Percentiles rank a stretch among this genome's conserved stretches.
Conservation (phyloP, 1,140 invertebrate genomes). For the Neoseiulus cucumeris region DNA sequence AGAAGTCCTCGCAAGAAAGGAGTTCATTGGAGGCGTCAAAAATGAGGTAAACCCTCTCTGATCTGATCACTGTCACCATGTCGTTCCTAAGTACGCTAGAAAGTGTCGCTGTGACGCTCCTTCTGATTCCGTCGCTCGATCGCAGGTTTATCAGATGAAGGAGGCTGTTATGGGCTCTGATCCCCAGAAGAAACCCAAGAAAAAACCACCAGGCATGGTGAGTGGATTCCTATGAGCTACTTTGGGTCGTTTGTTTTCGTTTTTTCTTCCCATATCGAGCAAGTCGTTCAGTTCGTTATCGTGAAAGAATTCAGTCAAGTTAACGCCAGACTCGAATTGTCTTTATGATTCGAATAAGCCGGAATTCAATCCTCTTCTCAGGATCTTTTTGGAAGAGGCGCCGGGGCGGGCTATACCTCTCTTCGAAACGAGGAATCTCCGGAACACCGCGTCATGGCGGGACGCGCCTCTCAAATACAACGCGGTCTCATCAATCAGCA, state of each 20-base stretch:
- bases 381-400: slow-evolving; percentile 3
- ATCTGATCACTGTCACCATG: too few relatives aligned
- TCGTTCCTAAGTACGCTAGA: too few relatives aligned
- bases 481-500: not conserved
- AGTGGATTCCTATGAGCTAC: too few relatives aligned
- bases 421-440: not conserved
- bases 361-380: not conserved
- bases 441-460: not conserved
- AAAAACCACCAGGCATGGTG: slow-evolving; percentile 6
- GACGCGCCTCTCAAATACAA: not conserved
- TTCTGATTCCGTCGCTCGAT: too few relatives aligned
- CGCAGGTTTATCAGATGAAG: slow-evolving; percentile 4
- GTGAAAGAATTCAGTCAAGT: too few relatives aligned
- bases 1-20: not conserved
- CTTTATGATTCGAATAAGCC: too few relatives aligned
- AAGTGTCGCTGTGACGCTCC: too few relatives aligned
- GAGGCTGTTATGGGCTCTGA: not conserved
- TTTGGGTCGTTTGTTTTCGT: too few relatives aligned
- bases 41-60: not conserved
- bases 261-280: too few relatives aligned
- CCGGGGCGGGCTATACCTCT: not conserved
- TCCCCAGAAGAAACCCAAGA: not conserved
- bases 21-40: not conserved
- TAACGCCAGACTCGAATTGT: too few relatives aligned
- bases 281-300: too few relatives aligned